phyloP scores from a whole-genome alignment of 2,888 invertebrate genomes.

The Agrotis puta region DNA sequence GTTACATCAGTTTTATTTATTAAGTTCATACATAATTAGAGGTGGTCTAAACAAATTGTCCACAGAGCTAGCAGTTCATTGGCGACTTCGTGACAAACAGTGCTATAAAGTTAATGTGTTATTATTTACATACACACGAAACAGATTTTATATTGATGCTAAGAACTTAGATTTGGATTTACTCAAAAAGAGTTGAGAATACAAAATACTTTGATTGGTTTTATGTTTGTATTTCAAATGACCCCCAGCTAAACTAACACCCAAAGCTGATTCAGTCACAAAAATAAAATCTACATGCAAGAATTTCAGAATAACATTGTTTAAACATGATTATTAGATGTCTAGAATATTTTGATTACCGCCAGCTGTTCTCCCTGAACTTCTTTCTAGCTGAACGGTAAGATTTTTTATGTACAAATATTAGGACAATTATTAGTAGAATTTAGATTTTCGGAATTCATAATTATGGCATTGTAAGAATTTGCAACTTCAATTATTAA shows the following conservation, averaged over 20 bases:
- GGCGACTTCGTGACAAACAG: slow-evolving; percentile 84
- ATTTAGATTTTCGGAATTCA: slow-evolving; percentile 68
- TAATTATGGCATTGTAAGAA: slow-evolving; percentile 73
- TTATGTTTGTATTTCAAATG: slow-evolving; percentile 44
- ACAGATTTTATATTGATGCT: slow-evolving; percentile 75
- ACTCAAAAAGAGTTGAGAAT: slow-evolving; percentile 59
- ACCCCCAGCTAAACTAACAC: slow-evolving; percentile 68
- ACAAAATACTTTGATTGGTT: slow-evolving; percentile 47
- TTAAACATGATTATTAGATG: slow-evolving; percentile 72
- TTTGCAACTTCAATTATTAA: slow-evolving; percentile 76
- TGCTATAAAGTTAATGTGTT: slow-evolving; percentile 81
- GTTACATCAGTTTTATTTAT: slow-evolving; percentile 86
- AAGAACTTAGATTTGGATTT: slow-evolving; percentile 74
- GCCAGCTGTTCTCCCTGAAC: slow-evolving; percentile 79
- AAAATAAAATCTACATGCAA: slow-evolving; percentile 75
- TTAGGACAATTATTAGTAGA: slow-evolving; percentile 58
- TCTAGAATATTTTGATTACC: slow-evolving; percentile 73
- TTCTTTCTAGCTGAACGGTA: slow-evolving; percentile 43
- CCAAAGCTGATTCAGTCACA: slow-evolving; percentile 71
- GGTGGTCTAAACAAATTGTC: slow-evolving; percentile 83
- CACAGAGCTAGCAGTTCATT: slow-evolving; percentile 82
- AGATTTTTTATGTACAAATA: slow-evolving; percentile 64
- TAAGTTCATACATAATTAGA: slow-evolving; percentile 85
- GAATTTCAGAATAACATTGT: slow-evolving; percentile 66
- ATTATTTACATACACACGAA: slow-evolving; percentile 80